Evolutionary conservation across 2,113 vertebrate species (phyloP), one percentile per base, ranked within the genome.

Genomic region (Perccottus glenii): DNA sequence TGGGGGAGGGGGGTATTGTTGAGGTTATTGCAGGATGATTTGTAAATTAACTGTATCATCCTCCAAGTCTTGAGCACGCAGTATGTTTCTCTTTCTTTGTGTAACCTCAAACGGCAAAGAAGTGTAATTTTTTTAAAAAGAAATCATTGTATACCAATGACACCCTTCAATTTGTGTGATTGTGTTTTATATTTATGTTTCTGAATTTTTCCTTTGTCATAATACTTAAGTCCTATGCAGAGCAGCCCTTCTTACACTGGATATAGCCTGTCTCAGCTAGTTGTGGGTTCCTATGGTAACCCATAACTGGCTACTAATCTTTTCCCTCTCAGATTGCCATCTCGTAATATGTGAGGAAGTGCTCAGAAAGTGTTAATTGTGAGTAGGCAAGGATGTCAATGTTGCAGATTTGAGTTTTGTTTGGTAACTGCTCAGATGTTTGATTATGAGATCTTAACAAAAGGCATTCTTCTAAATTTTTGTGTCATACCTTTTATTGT

Each of bases 281-380:
- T 74, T 76, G 53, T 78, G 83, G 80, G 76, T 87, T 86, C 84
- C 87, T 84, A 83, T 90, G 85, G 87, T 81, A 85, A 88, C 64
- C 79, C 57, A 74, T 79, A 73, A 49, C 82, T 77, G 50, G 15
- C 73, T 65, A 64, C 57, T 66, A 52, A n/a, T 27, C 49, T 46
- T 75, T n/a, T 50, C 19, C 19, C 57, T 12, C 36, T 56, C 11
- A 27, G 19, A 27, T 14, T 66, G 48, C 74, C 57, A 61, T 16
- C 12, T 38, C 45, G 46, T 56, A 9, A 47, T 33, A 49, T 60
- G 19, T 43, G 57, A 60, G 27, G 14, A 67, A 38, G 5, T 40
- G 38, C 38, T 40, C 38, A 40, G 5, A 8, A 8, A 40, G 8
- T 40, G 8, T 40, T 40, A 3, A 40, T 40, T 40, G 4, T 40